A percentile compares a stretch with the other conserved stretches of the same genome.
Evolutionary conservation across 2,113 vertebrate genomes (phyloP).

Genomic region (Hydropotes inermis): DNA sequence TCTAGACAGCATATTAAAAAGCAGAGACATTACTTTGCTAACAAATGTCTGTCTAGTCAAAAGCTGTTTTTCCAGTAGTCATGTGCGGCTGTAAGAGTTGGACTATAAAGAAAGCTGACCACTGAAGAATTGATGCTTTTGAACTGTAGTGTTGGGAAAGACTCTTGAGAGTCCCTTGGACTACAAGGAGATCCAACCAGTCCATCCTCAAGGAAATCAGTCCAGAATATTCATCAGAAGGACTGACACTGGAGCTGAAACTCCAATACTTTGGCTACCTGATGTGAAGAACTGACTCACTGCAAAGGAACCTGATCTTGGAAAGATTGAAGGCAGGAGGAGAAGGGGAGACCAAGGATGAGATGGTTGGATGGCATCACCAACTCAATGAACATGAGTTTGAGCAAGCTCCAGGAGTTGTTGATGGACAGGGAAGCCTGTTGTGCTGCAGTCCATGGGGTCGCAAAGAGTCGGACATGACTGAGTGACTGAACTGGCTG

Average conservation of each 20-base stretch:
- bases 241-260: neutral
- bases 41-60: neutral
- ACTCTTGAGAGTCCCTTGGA: neutral
- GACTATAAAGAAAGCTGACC: neutral
- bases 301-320: neutral
- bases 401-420: no score
- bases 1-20: neutral
- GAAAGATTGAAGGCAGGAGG: neutral
- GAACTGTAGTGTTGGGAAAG: neutral
- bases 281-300: neutral
- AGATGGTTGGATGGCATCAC: no score
- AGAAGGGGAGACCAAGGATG: neutral
- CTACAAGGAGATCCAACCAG: neutral
- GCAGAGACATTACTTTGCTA: neutral
- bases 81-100: neutral
- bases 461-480: neutral
- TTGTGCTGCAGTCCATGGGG: neutral
- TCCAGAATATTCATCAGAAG: neutral
- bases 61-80: neutral
- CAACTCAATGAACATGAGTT: no score
- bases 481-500: neutral
- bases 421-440: neutral
- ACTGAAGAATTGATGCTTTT: neutral
- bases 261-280: neutral
- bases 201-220: neutral